A percentile compares a stretch with the other conserved stretches of the same genome.
phyloP scores from a whole-genome alignment of 23 tunicate genomes.

The Trididemnum nubilum region DNA sequence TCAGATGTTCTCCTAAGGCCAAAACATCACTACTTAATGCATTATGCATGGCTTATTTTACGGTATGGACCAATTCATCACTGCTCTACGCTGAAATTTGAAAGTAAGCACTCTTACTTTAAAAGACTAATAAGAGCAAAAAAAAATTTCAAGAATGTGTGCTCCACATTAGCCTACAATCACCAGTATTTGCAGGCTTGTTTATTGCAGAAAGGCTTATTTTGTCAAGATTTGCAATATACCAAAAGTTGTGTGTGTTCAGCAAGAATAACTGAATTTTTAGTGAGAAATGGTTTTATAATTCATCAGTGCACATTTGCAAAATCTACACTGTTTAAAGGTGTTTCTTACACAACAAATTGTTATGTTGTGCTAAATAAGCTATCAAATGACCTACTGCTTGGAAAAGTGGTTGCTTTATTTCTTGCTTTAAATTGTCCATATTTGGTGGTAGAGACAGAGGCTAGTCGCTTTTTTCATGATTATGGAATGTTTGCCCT shows the following conservation, averaged over 20 bases:
- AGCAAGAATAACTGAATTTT: background rate
- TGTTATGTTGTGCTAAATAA: background rate
- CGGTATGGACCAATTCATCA: constrained; percentile 49
- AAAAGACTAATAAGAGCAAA: constrained; percentile 12
- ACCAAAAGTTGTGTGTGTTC: background rate
- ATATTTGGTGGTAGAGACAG: background rate
- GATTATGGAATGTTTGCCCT: constrained; percentile 1
- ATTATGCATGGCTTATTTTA: constrained; percentile 36
- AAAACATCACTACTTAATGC: constrained; percentile 59
- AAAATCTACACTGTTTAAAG: background rate
- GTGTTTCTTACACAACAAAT: background rate
- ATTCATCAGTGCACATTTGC: constrained; percentile 1
- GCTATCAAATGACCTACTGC: background rate
- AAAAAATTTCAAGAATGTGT: constrained; percentile 45
- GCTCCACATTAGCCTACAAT: constrained; percentile 27
- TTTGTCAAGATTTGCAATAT: constrained; percentile 3
- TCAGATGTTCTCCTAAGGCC: constrained; percentile 40
- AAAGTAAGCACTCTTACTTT: constrained; percentile 59
- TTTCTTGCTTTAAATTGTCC: background rate
- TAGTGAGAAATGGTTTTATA: background rate
- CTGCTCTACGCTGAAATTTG: constrained; percentile 54
- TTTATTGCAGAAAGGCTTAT: constrained; percentile 4
- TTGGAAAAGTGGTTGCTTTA: constrained; percentile 1
- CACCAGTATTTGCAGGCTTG: constrained; percentile 40
- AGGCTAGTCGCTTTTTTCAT: background rate